phyloP scores from a whole-genome alignment of 2,113 vertebrate species.

The Leptobrachium ailaonicum region DNA sequence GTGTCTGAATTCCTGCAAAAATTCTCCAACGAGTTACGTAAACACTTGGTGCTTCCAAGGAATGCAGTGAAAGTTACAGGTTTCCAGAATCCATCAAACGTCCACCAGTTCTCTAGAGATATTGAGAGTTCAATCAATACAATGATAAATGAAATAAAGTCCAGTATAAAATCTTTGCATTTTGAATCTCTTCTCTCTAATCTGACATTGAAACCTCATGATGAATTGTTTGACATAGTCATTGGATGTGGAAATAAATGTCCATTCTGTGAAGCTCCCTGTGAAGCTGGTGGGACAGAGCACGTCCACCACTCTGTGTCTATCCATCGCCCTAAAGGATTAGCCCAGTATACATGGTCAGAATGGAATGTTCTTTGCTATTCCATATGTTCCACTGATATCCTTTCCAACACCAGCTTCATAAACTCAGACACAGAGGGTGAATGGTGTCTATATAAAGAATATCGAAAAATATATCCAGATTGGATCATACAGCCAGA shows the following conservation, averaged over 20 bases:
- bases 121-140: neutral
- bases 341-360: constrained; percentile 23
- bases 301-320: constrained; percentile 37
- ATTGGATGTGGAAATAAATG: constrained; percentile 69
- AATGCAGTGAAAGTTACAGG: constrained; percentile 14
- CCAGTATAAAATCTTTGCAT: neutral
- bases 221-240: constrained; percentile 52
- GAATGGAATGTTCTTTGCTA: neutral
- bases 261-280: constrained; percentile 66
- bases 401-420: constrained; percentile 3
- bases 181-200: constrained; percentile 15
- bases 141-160: constrained; percentile 1
- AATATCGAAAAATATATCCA: constrained; percentile 56
- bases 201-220: constrained; percentile 29
- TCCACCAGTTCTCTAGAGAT: constrained; percentile 6
- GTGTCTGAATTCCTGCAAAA: constrained; percentile 27
- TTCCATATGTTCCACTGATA: constrained; percentile 11
- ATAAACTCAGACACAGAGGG: neutral
- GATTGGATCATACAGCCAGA: constrained; percentile 67
- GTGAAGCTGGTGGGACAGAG: constrained; percentile 61
- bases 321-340: constrained; percentile 31
- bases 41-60: constrained; percentile 43
- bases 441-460: constrained; percentile 14
- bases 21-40: constrained; percentile 26
- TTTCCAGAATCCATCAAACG: constrained; percentile 21